A percentile compares a stretch with the other conserved stretches of the same genome.
Conservation (phyloP, 1,140 invertebrate species). For the Acromyrmex charruanus region DNA sequence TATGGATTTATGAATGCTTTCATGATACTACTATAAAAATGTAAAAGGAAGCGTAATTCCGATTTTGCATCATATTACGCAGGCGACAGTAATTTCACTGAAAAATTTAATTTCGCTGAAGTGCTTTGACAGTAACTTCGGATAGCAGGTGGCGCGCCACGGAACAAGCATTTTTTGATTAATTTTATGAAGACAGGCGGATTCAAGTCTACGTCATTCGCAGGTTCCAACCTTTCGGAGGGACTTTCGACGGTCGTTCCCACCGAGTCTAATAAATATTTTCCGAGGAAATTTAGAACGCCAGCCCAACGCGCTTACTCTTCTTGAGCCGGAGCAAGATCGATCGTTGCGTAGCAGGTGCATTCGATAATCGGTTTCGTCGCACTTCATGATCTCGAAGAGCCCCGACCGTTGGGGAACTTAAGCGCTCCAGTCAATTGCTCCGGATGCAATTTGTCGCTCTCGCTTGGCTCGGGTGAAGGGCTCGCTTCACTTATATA, state of each 20-base stretch:
- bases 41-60: conserved; percentile 4
- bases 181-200: conserved; percentile 61
- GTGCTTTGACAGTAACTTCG: conserved; percentile 53
- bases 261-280: conserved; percentile 67
- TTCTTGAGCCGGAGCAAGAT: conserved; percentile 35
- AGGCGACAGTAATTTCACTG: conserved; percentile 33
- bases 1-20: background rate
- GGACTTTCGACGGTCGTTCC: conserved; percentile 39
- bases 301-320: conserved; percentile 11
- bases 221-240: conserved; percentile 25
- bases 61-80: conserved; percentile 40
- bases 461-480: conserved; percentile 36
- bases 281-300: conserved; percentile 61
- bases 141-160: conserved; percentile 36
- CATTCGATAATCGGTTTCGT: conserved; percentile 72
- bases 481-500: conserved; percentile 22
- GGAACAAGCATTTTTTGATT: conserved; percentile 64
- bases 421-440: conserved; percentile 73
- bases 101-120: conserved; percentile 61
- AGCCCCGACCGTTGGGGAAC: conserved; percentile 37
- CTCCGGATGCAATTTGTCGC: conserved; percentile 71
- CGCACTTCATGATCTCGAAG: conserved; percentile 63
- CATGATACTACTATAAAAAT: background rate
- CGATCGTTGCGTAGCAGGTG: conserved; percentile 72
- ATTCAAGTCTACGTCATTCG: conserved; percentile 44